Conservation (phyloP, 2,888 invertebrate species). For the Operophtera brumata region DNA sequence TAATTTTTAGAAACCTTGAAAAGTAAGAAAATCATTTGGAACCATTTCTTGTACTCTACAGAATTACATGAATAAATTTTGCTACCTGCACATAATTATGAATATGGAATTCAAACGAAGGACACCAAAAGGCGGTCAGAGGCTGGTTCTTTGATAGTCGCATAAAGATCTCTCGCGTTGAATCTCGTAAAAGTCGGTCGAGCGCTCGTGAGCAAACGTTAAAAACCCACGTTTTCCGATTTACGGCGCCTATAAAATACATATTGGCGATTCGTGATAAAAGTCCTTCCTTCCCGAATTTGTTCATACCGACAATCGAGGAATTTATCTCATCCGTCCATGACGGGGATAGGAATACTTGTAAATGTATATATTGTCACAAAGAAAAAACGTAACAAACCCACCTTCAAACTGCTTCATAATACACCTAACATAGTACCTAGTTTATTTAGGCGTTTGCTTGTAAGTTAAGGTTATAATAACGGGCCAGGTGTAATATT, state of each 20-base stretch:
- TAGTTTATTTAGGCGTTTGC: slow-evolving; percentile 12
- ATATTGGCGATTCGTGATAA: slow-evolving; percentile 77
- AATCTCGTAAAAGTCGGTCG: slow-evolving; percentile 72
- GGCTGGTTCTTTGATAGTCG: slow-evolving; percentile 55
- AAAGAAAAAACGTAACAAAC: slow-evolving; percentile 1
- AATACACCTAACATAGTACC: slow-evolving; percentile 4
- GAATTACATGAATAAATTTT: too few species aligned
- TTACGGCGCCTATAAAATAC: slow-evolving; percentile 78
- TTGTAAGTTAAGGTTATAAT: slow-evolving; percentile 20
- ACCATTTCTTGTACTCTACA: slow-evolving; percentile 18
- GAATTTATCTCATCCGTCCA: slow-evolving; percentile 57
- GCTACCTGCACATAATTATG: slow-evolving; percentile 48
- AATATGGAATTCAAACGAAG: slow-evolving; percentile 53
- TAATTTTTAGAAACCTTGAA: slow-evolving; percentile 12
- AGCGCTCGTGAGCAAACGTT: slow-evolving; percentile 74
- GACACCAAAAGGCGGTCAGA: slow-evolving; percentile 54
- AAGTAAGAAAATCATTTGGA: slow-evolving; percentile 6
- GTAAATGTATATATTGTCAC: neutral
- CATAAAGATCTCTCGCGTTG: slow-evolving; percentile 59
- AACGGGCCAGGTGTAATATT: slow-evolving; percentile 14
- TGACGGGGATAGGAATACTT: slow-evolving; percentile 11
- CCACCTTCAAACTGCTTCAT: slow-evolving; percentile 3
- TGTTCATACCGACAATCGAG: slow-evolving; percentile 61
- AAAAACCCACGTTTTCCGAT: slow-evolving; percentile 75
- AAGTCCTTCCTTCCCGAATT: slow-evolving; percentile 67